Base-by-base conservation (phyloP, 2,888 invertebrate genomes). In the Apotomis capreana region DNA sequence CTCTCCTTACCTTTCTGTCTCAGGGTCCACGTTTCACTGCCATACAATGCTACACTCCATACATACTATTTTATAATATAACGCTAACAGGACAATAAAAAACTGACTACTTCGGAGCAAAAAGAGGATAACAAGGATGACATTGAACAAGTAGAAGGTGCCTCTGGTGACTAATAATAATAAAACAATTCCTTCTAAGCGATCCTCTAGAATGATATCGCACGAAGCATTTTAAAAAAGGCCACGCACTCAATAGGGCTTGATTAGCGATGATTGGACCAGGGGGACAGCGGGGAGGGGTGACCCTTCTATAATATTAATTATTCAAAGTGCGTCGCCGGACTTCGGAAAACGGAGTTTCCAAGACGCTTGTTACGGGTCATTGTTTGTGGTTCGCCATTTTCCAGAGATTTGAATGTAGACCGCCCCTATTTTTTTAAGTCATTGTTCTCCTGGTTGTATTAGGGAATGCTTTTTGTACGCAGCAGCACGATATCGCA, bases 321-420 rank as follows among this genome's bases (percentile, higher is more conserved):
- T 91, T 91, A 92, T 92, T 91, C 92, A 89, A 87, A 89, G 85
- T 87, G 85, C 85, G 91, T 90, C 87, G 82, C 77, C 79, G 75
- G 61, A 59, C 78, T 73, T 75, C 76, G 80, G 80, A 82, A 81
- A 82, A 82, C 78, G 72, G 79, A 82, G 80, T 81, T 78, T 77
- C 78, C 78, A 78, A 80, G 78, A 76, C 77, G 73, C 83, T 87
- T 84, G 85, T 87, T 87, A 86, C 74, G 74, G 75, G 79, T 58
- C 61, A 84, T 85, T 87, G 86, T 87, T 87, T 86, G 86, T 81
- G 77, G 79, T 51, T 49, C 9, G 49, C 9, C 6, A 4, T 52
- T 62, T 51, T 52, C 51, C 15, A n/a, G 36, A 9, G n/a, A 36
- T 58, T 58, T 37, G 58, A 58, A 58, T 58, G n/a, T 40, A 10